Evolutionary conservation across 2,797 vertebrate genomes (phyloP).

Genomic region (Gorsachius magnificus): DNA sequence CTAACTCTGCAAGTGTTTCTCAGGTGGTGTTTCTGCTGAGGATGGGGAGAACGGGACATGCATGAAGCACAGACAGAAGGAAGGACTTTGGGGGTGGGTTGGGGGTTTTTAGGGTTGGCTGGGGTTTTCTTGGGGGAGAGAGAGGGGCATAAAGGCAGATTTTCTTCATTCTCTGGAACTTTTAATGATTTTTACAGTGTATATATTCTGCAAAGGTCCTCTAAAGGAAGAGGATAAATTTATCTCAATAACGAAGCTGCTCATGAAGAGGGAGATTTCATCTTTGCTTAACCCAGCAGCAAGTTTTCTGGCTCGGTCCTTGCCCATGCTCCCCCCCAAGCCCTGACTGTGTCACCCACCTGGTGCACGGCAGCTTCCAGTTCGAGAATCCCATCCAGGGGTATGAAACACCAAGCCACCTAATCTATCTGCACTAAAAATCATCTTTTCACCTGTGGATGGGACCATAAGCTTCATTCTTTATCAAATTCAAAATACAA

Average conservation of each 20-base stretch:
- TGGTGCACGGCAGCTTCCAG: background rate
- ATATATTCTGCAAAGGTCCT: background rate
- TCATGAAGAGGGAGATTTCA: background rate
- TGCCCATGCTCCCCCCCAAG: background rate
- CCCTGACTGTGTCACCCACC: fast-evolving
- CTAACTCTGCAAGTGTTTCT: background rate
- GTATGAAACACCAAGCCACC: background rate
- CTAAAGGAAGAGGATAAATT: background rate
- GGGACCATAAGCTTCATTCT: background rate
- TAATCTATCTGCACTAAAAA: background rate
- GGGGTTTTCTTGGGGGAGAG: background rate
- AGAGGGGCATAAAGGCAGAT: fast-evolving
- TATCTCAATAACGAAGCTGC: background rate
- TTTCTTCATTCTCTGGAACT: background rate
- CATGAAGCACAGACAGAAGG: background rate
- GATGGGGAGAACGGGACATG: background rate
- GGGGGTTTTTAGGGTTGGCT: background rate
- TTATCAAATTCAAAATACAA: background rate
- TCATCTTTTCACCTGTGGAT: background rate
- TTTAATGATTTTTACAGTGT: background rate
- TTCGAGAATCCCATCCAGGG: fast-evolving
- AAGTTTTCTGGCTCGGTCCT: fast-evolving
- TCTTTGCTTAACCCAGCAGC: background rate
- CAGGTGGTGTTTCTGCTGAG: background rate
- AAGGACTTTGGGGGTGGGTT: background rate